Percentiles rank a stretch among this genome's conserved stretches.
Evolutionary conservation across 2,113 vertebrate species (phyloP).

Genomic region (Mirounga angustirostris): DNA sequence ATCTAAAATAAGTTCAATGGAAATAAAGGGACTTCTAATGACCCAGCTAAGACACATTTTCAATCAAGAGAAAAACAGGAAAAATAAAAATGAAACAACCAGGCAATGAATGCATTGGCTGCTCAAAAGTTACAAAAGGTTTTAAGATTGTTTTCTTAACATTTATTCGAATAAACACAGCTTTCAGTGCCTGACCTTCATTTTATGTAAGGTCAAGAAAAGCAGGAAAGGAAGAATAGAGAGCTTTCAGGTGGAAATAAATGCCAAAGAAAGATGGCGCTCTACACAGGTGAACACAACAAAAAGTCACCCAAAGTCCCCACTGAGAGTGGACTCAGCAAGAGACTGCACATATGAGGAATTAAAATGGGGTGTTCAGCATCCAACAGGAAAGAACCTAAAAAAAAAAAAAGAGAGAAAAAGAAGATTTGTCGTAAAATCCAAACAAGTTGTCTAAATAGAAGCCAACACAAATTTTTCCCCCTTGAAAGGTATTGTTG

Average conservation of each 20-base stretch:
- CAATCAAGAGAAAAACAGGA: neutral
- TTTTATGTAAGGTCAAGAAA: conserved; percentile 25
- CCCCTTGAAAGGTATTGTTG: neutral
- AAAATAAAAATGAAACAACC: neutral
- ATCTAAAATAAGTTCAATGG: neutral
- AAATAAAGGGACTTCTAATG: neutral
- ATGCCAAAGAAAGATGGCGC: neutral
- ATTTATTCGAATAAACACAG: neutral
- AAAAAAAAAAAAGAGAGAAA: neutral
- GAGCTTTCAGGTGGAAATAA: conserved; percentile 10
- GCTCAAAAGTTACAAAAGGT: neutral
- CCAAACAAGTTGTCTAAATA: neutral
- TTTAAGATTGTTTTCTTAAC: neutral
- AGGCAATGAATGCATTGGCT: neutral
- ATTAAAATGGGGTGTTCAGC: neutral
- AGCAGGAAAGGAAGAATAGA: neutral
- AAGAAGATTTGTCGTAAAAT: neutral
- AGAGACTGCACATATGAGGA: neutral
- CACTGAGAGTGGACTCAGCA: neutral
- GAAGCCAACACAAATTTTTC: neutral
- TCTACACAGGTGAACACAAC: neutral
- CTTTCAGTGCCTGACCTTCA: neutral
- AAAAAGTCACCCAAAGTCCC: neutral
- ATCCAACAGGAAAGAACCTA: neutral
- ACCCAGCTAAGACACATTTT: neutral